These are phyloP conservation scores for Siderastrea siderea DNA, from an alignment of 92 coral and sea anemone species.

Conservation along the genomic window DNA sequence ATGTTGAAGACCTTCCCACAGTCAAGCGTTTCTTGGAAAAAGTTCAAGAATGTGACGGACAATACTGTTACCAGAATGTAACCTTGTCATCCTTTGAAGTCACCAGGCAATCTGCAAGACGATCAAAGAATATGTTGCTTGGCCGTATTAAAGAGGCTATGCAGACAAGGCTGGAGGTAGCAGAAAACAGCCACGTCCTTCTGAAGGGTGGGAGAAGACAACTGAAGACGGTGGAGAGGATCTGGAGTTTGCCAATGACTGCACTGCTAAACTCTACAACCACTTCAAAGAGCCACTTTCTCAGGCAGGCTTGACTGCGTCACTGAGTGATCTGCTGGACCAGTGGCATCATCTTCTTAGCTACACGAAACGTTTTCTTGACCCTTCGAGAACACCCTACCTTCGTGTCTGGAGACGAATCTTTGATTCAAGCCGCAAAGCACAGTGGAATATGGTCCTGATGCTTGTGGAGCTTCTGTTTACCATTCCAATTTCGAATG, in stretches of 20 bases:
- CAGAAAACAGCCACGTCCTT: slow-evolving; percentile 57
- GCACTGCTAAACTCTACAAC: slow-evolving; percentile 49
- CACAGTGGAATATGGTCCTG: slow-evolving; percentile 73
- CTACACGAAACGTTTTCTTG: slow-evolving; percentile 74
- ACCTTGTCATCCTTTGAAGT: slow-evolving; percentile 42
- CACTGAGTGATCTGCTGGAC: slow-evolving; percentile 41
- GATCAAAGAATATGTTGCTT: slow-evolving; percentile 46
- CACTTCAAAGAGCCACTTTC: slow-evolving; percentile 75
- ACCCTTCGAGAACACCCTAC: slow-evolving; percentile 78
- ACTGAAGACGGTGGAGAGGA: slow-evolving; percentile 59
- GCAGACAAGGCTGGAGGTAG: slow-evolving; percentile 74
- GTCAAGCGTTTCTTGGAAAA: slow-evolving; percentile 67
- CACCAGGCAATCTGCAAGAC: slow-evolving; percentile 42
- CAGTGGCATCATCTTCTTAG: slow-evolving; percentile 75
- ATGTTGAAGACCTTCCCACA: slow-evolving; percentile 60
- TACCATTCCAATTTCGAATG: slow-evolving; percentile 84
- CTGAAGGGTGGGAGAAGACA: slow-evolving; percentile 75
- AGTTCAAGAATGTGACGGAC: slow-evolving; percentile 65
- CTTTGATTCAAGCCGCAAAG: slow-evolving; percentile 64
- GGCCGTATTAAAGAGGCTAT: slow-evolving; percentile 62
- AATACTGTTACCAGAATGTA: slow-evolving; percentile 68
- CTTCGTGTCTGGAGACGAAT: slow-evolving; percentile 82
- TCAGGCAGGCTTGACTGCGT: slow-evolving; percentile 58
- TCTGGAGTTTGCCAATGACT: slow-evolving; percentile 60
- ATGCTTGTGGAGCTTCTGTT: slow-evolving; percentile 78